phyloP scores from a whole-genome alignment of 2,797 vertebrate species.

The Pampus argenteus region DNA sequence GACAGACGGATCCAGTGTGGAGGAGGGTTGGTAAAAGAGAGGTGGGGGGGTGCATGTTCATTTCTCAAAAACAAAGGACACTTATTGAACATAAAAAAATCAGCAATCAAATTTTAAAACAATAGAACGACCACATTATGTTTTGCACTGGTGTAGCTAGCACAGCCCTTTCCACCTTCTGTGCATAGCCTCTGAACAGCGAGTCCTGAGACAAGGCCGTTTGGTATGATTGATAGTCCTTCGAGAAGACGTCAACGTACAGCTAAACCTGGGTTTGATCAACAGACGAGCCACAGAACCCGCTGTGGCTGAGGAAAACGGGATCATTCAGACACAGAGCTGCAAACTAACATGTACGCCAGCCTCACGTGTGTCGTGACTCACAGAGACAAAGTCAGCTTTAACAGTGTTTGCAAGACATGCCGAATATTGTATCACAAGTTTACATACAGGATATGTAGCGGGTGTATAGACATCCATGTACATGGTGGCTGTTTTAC shows the following conservation, averaged over 20 bases:
- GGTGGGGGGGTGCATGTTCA: neutral
- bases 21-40: too few species aligned
- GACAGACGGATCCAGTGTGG: too few species aligned
- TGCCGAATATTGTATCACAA: constrained; percentile 18
- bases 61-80: constrained; percentile 44
- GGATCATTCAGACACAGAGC: neutral
- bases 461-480: constrained; percentile 10
- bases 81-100: constrained; percentile 41
- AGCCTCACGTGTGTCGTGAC: neutral
- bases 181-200: constrained; percentile 18
- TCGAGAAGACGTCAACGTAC: neutral
- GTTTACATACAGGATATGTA: constrained; percentile 10
- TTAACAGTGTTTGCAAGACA: neutral
- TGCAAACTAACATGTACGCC: neutral
- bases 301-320: constrained; percentile 56
- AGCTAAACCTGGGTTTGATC: neutral
- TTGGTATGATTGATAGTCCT: constrained; percentile 21
- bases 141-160: neutral
- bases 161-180: neutral
- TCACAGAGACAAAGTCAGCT: neutral
- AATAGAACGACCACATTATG: neutral
- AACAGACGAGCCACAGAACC: constrained; percentile 66
- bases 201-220: constrained; percentile 50
- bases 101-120: neutral
- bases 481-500: constrained; percentile 6